A percentile compares a stretch with the other conserved stretches of the same genome.
Conservation (phyloP, 1,140 invertebrate genomes). For the Leptinotarsa texana region DNA sequence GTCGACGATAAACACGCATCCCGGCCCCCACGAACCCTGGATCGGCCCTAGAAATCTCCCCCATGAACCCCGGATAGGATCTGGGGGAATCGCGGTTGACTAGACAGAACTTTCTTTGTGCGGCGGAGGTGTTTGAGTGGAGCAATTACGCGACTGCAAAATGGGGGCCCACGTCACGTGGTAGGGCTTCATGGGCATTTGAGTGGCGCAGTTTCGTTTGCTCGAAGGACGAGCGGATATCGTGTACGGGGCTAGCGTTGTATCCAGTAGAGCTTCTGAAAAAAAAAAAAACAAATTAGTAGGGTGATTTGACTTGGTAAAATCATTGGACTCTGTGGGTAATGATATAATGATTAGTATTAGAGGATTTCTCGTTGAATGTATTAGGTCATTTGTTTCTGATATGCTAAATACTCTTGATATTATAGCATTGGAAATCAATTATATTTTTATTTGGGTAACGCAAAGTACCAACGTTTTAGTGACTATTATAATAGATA, state of each 20-base stretch:
- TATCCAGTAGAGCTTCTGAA: constrained; percentile 52
- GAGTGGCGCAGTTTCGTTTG: constrained; percentile 54
- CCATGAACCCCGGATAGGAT: constrained; percentile 12
- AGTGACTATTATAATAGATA: too few relatives aligned
- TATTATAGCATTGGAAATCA: too few relatives aligned
- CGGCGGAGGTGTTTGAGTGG: constrained; percentile 54
- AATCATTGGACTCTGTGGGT: too few relatives aligned
- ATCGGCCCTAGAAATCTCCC: constrained; percentile 10
- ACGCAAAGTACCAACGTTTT: too few relatives aligned
- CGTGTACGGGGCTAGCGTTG: constrained; percentile 51
- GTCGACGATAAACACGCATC: constrained; percentile 19
- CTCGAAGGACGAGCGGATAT: constrained; percentile 52
- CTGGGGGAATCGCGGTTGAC: constrained; percentile 27
- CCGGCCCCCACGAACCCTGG: constrained; percentile 17
- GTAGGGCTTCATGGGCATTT: constrained; percentile 56
- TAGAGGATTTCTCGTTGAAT: too few relatives aligned
- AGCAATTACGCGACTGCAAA: constrained; percentile 52
- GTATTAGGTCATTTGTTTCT: too few relatives aligned
- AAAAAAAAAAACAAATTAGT: constrained; percentile 15
- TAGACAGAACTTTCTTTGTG: constrained; percentile 56
- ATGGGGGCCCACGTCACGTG: constrained; percentile 56
- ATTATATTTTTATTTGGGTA: too few relatives aligned
- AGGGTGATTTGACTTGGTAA: too few relatives aligned
- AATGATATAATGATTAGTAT: too few relatives aligned
- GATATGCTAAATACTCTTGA: too few relatives aligned